A percentile compares a stretch with the other conserved stretches of the same genome.
Evolutionary conservation across 2,113 vertebrate species (phyloP).

Genomic region (Chamaea fasciata): DNA sequence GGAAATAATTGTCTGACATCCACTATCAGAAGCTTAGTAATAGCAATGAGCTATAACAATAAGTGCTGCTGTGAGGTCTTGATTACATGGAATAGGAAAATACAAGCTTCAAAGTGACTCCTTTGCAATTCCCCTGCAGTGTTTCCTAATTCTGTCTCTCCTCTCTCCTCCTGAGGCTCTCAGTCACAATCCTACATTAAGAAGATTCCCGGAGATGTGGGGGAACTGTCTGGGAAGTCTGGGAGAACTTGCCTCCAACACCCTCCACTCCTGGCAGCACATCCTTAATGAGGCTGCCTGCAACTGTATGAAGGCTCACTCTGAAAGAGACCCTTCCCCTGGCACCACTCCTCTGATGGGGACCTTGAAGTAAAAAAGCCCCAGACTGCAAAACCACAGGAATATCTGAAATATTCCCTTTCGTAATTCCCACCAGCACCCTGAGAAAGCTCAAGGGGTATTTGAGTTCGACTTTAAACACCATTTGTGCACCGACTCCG

Average conservation of each 20-base stretch:
- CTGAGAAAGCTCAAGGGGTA: neutral
- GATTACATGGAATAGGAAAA: neutral
- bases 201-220: fast-evolving
- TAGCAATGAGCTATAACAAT: neutral
- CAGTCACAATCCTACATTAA: neutral
- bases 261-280: neutral
- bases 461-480: neutral
- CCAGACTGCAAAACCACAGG: neutral
- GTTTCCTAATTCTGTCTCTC: neutral
- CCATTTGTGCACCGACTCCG: fast-evolving
- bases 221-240: neutral
- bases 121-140: neutral
- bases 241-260: neutral
- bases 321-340: neutral
- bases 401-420: neutral
- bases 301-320: neutral
- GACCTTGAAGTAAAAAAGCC: neutral
- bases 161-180: neutral
- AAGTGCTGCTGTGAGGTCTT: neutral
- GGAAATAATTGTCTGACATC: neutral
- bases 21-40: neutral
- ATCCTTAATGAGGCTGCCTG: neutral
- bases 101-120: neutral
- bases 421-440: neutral
- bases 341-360: neutral